These are phyloP conservation scores for Drosophila nasuta DNA, from an alignment of 1,140 invertebrate species.

Conservation along the genomic window DNA sequence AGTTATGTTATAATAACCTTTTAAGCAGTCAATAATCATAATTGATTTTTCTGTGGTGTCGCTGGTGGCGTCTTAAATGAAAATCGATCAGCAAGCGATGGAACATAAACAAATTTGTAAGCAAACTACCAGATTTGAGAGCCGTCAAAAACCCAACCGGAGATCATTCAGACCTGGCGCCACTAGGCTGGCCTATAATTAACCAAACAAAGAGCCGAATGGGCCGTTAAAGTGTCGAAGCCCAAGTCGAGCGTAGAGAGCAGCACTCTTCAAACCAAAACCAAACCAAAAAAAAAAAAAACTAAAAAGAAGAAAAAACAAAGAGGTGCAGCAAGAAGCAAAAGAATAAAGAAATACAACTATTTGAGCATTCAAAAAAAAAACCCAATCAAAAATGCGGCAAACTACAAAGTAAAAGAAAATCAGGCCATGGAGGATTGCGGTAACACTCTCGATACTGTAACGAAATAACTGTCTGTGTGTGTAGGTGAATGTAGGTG, in stretches of 20 bases:
- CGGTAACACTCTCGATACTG: slow-evolving; percentile 68
- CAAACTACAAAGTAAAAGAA: slow-evolving; percentile 69
- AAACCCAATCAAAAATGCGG: slow-evolving; percentile 78
- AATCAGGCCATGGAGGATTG: slow-evolving; percentile 23
- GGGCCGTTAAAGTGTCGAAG: slow-evolving; percentile 77
- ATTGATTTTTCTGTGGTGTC: slow-evolving; percentile 62
- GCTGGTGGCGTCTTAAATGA: slow-evolving; percentile 44
- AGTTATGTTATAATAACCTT: too few species aligned
- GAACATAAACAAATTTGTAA: slow-evolving; percentile 51
- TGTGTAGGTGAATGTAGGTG: slow-evolving; percentile 16
- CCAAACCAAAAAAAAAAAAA: too few species aligned
- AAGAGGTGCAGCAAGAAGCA: slow-evolving; percentile 46
- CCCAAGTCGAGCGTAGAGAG: slow-evolving; percentile 47
- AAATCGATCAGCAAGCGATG: slow-evolving; percentile 73
- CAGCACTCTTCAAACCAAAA: slow-evolving; percentile 35
- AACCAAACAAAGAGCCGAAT: slow-evolving; percentile 74
- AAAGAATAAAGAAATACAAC: slow-evolving; percentile 33
- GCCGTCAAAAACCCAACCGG: background rate
- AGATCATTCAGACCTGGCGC: slow-evolving; percentile 49
- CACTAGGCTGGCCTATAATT: slow-evolving; percentile 73
- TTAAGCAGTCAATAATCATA: slow-evolving; percentile 39
- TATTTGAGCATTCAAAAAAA: slow-evolving; percentile 72
- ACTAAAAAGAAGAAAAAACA: slow-evolving; percentile 18
- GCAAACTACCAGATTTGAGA: slow-evolving; percentile 41
- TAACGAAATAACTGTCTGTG: slow-evolving; percentile 62